Conservation (phyloP, 2,113 vertebrate genomes). For the Alectura lathami region DNA sequence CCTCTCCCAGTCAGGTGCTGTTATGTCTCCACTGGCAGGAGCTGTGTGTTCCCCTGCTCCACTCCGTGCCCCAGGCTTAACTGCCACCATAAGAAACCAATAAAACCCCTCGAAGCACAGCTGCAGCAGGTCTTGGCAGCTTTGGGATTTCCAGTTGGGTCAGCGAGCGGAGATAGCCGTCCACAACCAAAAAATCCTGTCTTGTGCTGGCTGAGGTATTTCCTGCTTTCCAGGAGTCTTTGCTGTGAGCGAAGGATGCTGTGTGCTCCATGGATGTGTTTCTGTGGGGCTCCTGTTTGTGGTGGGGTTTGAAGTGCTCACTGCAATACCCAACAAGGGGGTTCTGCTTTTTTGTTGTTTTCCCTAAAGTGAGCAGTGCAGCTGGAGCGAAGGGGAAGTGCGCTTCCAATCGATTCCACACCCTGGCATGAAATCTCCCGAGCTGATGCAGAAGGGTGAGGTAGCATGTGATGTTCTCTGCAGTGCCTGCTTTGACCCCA, state of each 20-base stretch:
- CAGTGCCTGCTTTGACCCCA: not conserved
- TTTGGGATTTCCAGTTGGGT: not conserved
- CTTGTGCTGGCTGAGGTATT: not conserved
- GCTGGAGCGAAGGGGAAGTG: not conserved
- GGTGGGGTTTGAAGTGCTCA: not conserved
- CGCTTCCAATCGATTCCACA: not conserved
- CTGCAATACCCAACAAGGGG: not conserved
- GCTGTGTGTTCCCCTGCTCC: not conserved
- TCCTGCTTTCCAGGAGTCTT: not conserved
- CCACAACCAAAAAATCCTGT: rapidly evolving
- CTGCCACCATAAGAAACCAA: not conserved
- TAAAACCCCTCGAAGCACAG: not conserved
- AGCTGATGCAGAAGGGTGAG: not conserved
- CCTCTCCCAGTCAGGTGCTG: not conserved
- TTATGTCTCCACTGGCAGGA: not conserved
- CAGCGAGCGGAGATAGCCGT: not conserved
- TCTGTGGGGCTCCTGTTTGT: not conserved
- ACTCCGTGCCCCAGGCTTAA: not conserved
- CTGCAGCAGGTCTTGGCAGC: not conserved
- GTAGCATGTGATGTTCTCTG: not conserved
- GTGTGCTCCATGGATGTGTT: not conserved
- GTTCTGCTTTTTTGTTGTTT: not conserved
- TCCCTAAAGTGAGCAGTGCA: not conserved
- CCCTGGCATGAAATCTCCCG: not conserved
- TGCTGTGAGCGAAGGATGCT: not conserved